Conservation (phyloP, 2,113 vertebrate species). For the Mola mola region DNA sequence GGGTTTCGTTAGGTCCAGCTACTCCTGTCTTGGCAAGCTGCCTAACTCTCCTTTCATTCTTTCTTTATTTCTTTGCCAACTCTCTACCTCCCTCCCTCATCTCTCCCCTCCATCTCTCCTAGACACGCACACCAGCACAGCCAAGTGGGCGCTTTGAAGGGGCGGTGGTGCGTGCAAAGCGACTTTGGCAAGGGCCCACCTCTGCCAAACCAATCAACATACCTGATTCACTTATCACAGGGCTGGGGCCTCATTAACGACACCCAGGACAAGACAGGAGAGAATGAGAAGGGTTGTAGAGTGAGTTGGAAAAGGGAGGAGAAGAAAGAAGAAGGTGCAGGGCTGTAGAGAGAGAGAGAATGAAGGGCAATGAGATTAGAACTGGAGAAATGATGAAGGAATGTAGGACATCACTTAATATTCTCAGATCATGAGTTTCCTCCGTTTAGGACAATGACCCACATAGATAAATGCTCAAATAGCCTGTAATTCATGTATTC, state of each 20-base stretch:
- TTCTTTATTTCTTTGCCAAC: conserved; percentile 61
- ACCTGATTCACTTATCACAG: conserved; percentile 69
- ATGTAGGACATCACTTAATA: not conserved
- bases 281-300: not conserved
- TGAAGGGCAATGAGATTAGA: not conserved
- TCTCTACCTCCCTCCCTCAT: conserved; percentile 50
- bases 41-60: conserved; percentile 51
- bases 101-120: conserved; percentile 44
- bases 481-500: conserved; percentile 3
- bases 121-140: conserved; percentile 59
- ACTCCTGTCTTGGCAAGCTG: conserved; percentile 59
- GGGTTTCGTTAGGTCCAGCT: conserved; percentile 37
- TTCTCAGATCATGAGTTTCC: conserved; percentile 2
- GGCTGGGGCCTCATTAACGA: conserved; percentile 59
- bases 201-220: conserved; percentile 76
- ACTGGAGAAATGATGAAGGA: conserved; percentile 3
- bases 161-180: conserved; percentile 70
- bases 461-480: conserved; percentile 14
- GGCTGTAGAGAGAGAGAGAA: not conserved
- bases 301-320: not conserved
- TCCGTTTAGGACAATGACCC: conserved; percentile 3
- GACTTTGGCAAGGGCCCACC: conserved; percentile 61
- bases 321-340: not conserved
- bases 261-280: conserved; percentile 33
- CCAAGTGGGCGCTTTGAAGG: conserved; percentile 60